Base-by-base conservation (phyloP, 1,140 invertebrate genomes). In the Protaetia brevitarsis region DNA sequence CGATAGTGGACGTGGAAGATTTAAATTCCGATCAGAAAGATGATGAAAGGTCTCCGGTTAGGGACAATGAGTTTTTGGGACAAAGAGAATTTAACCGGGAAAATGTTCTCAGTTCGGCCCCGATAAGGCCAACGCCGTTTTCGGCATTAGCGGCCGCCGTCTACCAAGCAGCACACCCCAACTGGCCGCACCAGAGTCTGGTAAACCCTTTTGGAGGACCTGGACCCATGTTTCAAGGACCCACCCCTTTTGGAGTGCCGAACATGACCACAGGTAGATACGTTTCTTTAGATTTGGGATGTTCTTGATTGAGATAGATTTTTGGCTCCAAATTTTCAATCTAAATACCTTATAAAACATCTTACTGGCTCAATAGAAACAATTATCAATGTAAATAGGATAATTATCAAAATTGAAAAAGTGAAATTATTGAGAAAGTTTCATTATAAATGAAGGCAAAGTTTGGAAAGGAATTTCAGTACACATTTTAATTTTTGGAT, bases 1-100 rank as follows among this genome's bases (percentile, higher is more conserved):
- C 84, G 5, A 87, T 87, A 75, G 86, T 87, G 5, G 86, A 88
- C 71, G 86, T 88, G 26, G 87, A 88, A 75, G 86, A 88, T 71
- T 75, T 87, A 69, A 83, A 85, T 73, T 82, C 82, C 58, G 84
- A 85, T 29, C 73, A 73, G 36, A 74, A 76, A 57, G 37, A 66
- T 68, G 63, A 7, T 63, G 72, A 23, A 16, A 61, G 64, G 10
- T 16, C 51, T 8, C 26, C 41, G 16, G n/a, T 51, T 51, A 72
- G 74, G 57, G 73, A 74, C 28, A 68, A 68, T 37, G 70, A 70
- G n/a, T 68, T 70, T 56, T 16, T 59, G 26, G 19, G 31, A n/a
- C 69, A 72, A 30, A 63, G 74, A 66, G 37, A 73, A 61, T 29
- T 77, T 73, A 16, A 68, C 67, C 63, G 75, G 67, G 72, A 74